These are phyloP conservation scores for Grallaria varia DNA, from an alignment of 2,113 vertebrate species.

Conservation along the genomic window DNA sequence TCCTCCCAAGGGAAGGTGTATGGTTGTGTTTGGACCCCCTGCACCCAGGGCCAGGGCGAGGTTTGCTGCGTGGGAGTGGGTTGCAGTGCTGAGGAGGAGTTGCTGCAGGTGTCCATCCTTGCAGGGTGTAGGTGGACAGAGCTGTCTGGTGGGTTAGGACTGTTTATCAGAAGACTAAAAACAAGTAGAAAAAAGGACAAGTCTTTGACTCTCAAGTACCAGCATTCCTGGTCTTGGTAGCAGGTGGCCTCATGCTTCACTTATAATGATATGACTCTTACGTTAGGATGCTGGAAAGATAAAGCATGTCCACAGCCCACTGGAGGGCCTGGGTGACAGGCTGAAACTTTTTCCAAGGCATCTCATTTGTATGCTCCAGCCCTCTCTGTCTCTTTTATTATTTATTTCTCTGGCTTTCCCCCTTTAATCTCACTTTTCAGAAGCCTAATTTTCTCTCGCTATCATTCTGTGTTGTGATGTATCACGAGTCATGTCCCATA, in stretches of 20 bases:
- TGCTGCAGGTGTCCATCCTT: background rate
- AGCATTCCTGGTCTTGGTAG: background rate
- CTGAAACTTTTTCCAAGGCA: background rate
- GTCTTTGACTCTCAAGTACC: background rate
- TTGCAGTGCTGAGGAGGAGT: background rate
- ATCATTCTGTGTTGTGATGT: background rate
- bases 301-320: background rate
- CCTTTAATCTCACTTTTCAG: conserved; percentile 35
- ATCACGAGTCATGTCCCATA: conserved; percentile 6
- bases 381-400: background rate
- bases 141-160: background rate
- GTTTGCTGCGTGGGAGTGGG: background rate
- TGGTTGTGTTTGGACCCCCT: background rate
- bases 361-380: background rate
- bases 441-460: conserved; percentile 20
- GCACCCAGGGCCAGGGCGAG: background rate
- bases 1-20: background rate
- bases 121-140: background rate
- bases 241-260: background rate
- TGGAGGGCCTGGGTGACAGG: background rate
- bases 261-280: background rate
- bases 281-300: background rate
- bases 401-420: conserved; percentile 20
- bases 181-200: background rate
- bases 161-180: background rate